Evolutionary conservation across 1,140 invertebrate species (phyloP).

Genomic region (Stegodyphus mimosarum): DNA sequence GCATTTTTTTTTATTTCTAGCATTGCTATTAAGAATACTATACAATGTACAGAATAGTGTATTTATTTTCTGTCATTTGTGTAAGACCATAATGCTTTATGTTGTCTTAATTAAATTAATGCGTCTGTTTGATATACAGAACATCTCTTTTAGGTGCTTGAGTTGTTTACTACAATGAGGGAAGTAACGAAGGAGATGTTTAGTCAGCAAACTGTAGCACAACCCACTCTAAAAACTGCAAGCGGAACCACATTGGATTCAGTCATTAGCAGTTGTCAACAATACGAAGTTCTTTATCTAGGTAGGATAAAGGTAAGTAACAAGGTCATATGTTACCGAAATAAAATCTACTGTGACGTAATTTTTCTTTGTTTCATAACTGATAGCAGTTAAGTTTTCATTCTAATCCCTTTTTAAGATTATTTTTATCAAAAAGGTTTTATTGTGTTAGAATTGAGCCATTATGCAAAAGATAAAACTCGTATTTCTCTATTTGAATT

Average conservation of each 20-base stretch:
- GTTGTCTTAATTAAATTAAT: no score
- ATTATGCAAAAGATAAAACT: neutral
- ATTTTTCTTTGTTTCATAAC: neutral
- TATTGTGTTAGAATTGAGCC: neutral
- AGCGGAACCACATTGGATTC: constrained; percentile 63
- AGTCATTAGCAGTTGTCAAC: constrained; percentile 60
- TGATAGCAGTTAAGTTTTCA: neutral
- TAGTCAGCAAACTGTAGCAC: constrained; percentile 57
- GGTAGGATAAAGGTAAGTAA: constrained; percentile 80
- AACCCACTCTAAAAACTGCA: constrained; percentile 27
- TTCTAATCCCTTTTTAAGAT: neutral
- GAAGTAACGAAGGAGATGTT: constrained; percentile 66
- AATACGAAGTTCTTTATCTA: constrained; percentile 82
- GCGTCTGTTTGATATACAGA: no score
- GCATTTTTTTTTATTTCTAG: no score
- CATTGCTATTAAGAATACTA: no score
- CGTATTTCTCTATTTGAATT: neutral
- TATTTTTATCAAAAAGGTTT: neutral
- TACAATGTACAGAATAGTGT: no score
- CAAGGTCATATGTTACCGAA: neutral
- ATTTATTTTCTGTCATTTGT: no score
- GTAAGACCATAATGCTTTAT: no score
- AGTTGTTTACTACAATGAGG: constrained; percentile 67
- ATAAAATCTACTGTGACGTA: neutral
- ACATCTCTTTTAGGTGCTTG: constrained; percentile 66